Evolutionary conservation across 2,113 vertebrate species (phyloP), one percentile per base, ranked within the genome.

Genomic region (Anas platyrhynchos): DNA sequence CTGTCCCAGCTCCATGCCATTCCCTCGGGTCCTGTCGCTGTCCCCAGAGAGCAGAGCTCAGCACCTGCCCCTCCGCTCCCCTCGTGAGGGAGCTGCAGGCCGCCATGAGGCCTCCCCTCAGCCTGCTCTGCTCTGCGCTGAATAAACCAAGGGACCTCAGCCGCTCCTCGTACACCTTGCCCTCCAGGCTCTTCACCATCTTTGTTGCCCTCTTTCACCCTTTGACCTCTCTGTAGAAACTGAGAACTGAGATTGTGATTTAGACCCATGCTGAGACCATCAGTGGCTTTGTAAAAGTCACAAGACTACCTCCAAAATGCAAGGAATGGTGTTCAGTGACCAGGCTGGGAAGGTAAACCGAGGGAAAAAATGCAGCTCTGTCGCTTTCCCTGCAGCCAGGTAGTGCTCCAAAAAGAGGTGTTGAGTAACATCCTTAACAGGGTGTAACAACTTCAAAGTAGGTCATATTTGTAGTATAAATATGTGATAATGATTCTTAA

Each of bases 401-500:
- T 31, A 14, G 11, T 54, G 12, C 55, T 77, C 36, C 46, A 74
- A 52, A 66, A 94, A 72, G 34, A 59, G 32, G 29, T 77, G 38
- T 0, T 1, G 5, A 77, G 25, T 71, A 36, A 63, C 2, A 0
- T 56, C 54, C 5, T 2, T 48, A 54, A 54, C 6, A 52, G 46
- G 32, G 14, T 75, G 59, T 46, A 75, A 75, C 52, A 75, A 68
- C 34, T 74, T 78, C 36, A 50, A 83, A 78, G 61, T 50, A 67
- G 13, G 16, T 75, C 27, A 4, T 36, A 62, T 55, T 68, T 80
- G 31, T 58, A 66, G 26, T 22, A 66, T 32, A 88, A 92, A 58
- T 41, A 3, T 46, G 69, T 85, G 17, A 31, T 20, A 91, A 66
- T 29, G 10, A 27, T 86, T 76, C 38, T 72, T 69, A 54, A n/a